Percentiles rank a stretch among this genome's conserved stretches.
Conservation (phyloP, 2,113 vertebrate species). For the Xiphias gladius region DNA sequence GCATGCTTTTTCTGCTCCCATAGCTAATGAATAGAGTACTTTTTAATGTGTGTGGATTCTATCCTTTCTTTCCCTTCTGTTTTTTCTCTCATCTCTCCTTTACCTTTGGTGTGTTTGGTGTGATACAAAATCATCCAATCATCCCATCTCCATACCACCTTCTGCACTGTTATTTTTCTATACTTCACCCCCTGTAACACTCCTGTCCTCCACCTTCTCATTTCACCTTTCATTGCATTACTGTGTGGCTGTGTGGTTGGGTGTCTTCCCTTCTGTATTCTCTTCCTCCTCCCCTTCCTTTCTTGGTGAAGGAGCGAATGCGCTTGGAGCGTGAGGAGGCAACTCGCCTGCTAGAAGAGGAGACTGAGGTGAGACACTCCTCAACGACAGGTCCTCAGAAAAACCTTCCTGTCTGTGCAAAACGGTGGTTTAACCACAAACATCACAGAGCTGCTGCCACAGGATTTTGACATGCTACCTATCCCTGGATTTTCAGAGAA, state of each 20-base stretch:
- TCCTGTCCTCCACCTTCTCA: slow-evolving; percentile 25
- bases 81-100: slow-evolving; percentile 52
- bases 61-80: slow-evolving; percentile 68
- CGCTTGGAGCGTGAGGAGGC: slow-evolving; percentile 91
- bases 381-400: slow-evolving; percentile 52
- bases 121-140: slow-evolving; percentile 67
- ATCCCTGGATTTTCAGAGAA: neutral
- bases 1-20: slow-evolving; percentile 79
- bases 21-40: slow-evolving; percentile 71
- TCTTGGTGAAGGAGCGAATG: slow-evolving; percentile 90
- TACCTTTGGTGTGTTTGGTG: slow-evolving; percentile 70
- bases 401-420: slow-evolving; percentile 23
- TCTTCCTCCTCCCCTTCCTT: slow-evolving; percentile 55
- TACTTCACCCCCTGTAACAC: slow-evolving; percentile 25
- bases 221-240: slow-evolving; percentile 50
- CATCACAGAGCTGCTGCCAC: slow-evolving; percentile 3
- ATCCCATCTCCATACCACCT: slow-evolving; percentile 55
- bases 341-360: slow-evolving; percentile 89
- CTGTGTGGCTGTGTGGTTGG: slow-evolving; percentile 72
- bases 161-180: neutral
- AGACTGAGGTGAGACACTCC: slow-evolving; percentile 89
- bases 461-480: neutral
- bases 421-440: slow-evolving; percentile 23
- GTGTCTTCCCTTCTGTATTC: slow-evolving; percentile 52
- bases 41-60: slow-evolving; percentile 85